Base-by-base conservation (phyloP, 2,888 invertebrate species). In the Invenusta paracnida region DNA sequence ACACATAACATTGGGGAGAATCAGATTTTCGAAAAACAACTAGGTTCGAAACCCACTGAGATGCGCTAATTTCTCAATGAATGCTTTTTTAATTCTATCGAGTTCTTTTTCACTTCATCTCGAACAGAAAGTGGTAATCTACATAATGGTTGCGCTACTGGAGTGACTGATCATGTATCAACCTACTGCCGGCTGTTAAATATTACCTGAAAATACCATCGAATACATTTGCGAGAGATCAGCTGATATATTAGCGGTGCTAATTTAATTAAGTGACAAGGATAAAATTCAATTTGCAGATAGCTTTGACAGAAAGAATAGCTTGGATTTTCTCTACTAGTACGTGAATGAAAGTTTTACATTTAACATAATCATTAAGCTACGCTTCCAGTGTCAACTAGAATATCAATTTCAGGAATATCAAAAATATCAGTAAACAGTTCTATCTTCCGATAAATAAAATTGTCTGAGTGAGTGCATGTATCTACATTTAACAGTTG, bases 211-310 rank as follows among this genome's bases (percentile, higher is more conserved):
- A 73, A 73, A 73, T 73, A 73, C 73, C 73, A 5, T 73, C 73
- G 73, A 23, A 73, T 73, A 73, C 73, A 73, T 73, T 73, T 73
- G 17, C 73, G 27, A 73, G 73, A 73, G 73, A 73, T 73, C 73
- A 73, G 73, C 23, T 73, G 17, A 23, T 73, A 73, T 73, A 73
- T 73, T 73, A 73, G 17, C 2, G 11, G 25, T 73, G 5, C 25
- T 73, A 73, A 73, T 73, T 25, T 48, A 5, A 48, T 48, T 48
- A 48, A 48, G 17, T 73, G 25, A 73, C 73, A 73, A 73, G 27
- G 27, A 73, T 73, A 73, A 5, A n/a, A 73, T 73, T 73, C 73
- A 73, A 73, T 73, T 73, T 73, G 17, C 73, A 23, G 17, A 23
- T 73, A 73, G 27, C 73, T 73, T 73, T 23, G 73, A 73, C 11